Conservation (phyloP, 2,113 vertebrate genomes). For the Desmodus rotundus region DNA sequence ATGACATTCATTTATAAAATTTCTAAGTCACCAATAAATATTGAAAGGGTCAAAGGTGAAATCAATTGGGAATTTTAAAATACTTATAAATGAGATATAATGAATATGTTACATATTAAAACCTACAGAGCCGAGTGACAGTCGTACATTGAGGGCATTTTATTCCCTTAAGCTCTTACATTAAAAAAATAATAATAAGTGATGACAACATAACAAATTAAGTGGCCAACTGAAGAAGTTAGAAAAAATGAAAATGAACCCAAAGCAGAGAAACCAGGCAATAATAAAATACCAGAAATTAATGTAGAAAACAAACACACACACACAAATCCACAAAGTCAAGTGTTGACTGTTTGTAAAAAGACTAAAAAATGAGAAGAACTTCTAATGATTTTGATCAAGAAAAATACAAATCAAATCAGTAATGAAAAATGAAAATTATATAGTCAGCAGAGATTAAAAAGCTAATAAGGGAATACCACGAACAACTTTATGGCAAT, state of each 20-base stretch:
- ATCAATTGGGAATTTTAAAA: not conserved
- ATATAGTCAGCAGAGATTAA: not conserved
- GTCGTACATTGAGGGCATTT: not conserved
- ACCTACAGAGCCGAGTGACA: not conserved
- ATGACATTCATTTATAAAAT: conserved; percentile 18
- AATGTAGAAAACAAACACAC: not conserved
- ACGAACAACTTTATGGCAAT: not conserved
- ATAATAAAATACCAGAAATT: conserved; percentile 11
- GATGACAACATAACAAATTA: not conserved
- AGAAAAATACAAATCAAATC: not conserved
- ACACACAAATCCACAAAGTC: not conserved
- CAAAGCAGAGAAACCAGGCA: not conserved
- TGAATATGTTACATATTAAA: conserved; percentile 14
- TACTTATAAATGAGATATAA: conserved; percentile 6
- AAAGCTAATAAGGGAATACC: not conserved
- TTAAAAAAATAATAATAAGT: not conserved
- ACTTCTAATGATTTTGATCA: not conserved
- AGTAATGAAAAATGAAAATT: conserved; percentile 7
- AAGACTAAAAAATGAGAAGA: not conserved
- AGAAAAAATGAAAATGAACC: not conserved
- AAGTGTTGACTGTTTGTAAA: not conserved
- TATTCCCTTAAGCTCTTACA: not conserved
- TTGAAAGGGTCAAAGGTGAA: not conserved
- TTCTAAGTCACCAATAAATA: conserved; percentile 19
- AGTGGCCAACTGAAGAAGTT: not conserved